Percentiles rank a stretch among this genome's conserved stretches.
Evolutionary conservation across 2,797 vertebrate species (phyloP).

Genomic region (Chanos chanos): DNA sequence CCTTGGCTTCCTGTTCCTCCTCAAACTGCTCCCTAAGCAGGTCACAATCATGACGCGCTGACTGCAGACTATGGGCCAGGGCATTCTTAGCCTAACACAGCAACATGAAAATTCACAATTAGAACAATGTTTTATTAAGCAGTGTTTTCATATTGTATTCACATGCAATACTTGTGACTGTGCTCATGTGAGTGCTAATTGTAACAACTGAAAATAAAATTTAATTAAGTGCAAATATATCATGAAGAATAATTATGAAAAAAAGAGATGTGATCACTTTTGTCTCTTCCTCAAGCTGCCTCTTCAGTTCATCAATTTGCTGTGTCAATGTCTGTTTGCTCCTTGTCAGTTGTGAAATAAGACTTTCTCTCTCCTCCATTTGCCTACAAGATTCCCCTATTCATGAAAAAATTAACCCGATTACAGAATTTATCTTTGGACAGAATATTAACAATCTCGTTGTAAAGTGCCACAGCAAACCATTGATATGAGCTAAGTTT

Average conservation of each 20-base stretch:
- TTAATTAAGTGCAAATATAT: too few species aligned
- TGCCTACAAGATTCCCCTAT: constrained; percentile 67
- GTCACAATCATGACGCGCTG: constrained; percentile 61
- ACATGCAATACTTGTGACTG: too few species aligned
- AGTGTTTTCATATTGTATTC: too few species aligned
- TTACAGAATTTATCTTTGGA: background rate
- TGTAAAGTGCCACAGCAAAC: background rate
- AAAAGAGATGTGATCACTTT: too few species aligned
- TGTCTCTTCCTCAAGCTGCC: constrained; percentile 61
- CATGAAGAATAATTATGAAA: too few species aligned
- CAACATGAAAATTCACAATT: too few species aligned
- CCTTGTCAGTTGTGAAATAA: constrained; percentile 70
- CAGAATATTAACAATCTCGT: background rate
- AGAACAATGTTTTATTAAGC: too few species aligned
- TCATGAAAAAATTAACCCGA: background rate
- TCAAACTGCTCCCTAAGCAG: constrained; percentile 76
- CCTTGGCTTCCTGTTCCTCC: constrained; percentile 79
- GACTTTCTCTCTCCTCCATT: constrained; percentile 71
- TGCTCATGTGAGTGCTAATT: too few species aligned
- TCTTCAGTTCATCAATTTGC: constrained; percentile 74
- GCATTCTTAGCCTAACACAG: too few species aligned
- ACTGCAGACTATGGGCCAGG: too few species aligned
- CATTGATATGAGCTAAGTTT: background rate
- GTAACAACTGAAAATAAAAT: too few species aligned
- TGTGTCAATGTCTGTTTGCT: constrained; percentile 72